Evolutionary conservation across 2,797 vertebrate genomes (phyloP), one percentile per base, ranked within the genome.

Genomic region (Pipistrellus pipistrellus): DNA sequence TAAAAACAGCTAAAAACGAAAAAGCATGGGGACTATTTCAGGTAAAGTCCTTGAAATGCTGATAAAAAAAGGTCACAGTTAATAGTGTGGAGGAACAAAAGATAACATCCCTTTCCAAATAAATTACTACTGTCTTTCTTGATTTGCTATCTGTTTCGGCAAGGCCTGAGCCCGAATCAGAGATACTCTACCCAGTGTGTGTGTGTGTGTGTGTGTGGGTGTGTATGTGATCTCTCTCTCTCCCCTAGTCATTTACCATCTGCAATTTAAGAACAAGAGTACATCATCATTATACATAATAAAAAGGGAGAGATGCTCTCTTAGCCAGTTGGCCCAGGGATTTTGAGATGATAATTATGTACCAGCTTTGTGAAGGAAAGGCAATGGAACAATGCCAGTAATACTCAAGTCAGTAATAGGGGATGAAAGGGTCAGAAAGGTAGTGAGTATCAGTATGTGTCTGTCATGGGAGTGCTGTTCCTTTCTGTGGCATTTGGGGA

Each of bases 1-100:
- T 78, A 18, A 77, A 69, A 69, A 12, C 32, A 69, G 21, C 6
- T 78, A 15, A 55, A 23, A 38, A 69, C 32, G 18, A n/a, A 83
- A 55, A 83, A 38, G 35, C 6, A 71, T n/a, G 48, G 38, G 66
- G 10, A 73, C 55, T 62, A 23, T 95, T 93, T 87, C 1, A 7
- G 93, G 46, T 83, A 57, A 78, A 71, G 64, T 77, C 83, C 59
- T 95, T 85, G 90, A 94, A 88, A 88, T 73, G 75, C 25, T 64
- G 76, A 32, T 69, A 73, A 59, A 91, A 44, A 82, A 87, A 87
- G 68, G 41, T 87, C 69, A 93, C 18, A 46, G 86, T 72, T 86
- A 83, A 59, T 87, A 87, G 32, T 72, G 8, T 53, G 44, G 62
- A 93, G 57, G 72, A 94, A 92, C 72, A 83, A 85, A 72, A 96